Evolutionary conservation across 2,113 vertebrate genomes (phyloP).

Genomic region (Micronycteris hirsuta): DNA sequence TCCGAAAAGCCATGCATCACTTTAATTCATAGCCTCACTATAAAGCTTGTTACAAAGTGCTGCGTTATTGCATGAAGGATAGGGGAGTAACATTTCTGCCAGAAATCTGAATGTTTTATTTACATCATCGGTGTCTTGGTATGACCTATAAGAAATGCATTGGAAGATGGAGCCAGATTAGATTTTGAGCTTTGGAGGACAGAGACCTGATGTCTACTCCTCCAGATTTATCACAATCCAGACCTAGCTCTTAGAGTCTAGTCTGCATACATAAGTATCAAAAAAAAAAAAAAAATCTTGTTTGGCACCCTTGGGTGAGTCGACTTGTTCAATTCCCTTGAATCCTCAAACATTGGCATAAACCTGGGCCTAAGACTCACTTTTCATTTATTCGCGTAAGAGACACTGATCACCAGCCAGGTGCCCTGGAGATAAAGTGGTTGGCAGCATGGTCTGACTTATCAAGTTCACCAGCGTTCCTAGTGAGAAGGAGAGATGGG

Average conservation of each 20-base stretch:
- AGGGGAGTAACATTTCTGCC: constrained; percentile 41
- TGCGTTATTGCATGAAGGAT: constrained; percentile 58
- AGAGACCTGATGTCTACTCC: neutral
- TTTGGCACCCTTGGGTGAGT: neutral
- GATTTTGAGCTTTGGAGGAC: neutral
- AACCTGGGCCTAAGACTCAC: neutral
- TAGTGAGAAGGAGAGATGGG: neutral
- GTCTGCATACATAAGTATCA: neutral
- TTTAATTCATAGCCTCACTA: constrained; percentile 76
- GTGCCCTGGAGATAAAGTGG: neutral
- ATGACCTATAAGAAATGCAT: neutral
- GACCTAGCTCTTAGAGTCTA: neutral
- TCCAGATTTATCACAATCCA: neutral
- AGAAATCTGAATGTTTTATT: constrained; percentile 66
- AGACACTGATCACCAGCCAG: neutral
- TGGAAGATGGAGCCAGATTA: neutral
- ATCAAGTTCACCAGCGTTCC: neutral
- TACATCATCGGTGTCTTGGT: constrained; percentile 43
- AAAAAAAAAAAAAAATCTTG: neutral
- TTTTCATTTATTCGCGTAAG: neutral
- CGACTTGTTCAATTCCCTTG: neutral
- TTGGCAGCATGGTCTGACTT: neutral
- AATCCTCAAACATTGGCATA: neutral
- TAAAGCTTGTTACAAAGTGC: constrained; percentile 66
- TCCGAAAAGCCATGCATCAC: constrained; percentile 67